These are phyloP conservation scores for Nymphalis polychloros DNA, from an alignment of 2,888 invertebrate genomes.

Conservation along the genomic window DNA sequence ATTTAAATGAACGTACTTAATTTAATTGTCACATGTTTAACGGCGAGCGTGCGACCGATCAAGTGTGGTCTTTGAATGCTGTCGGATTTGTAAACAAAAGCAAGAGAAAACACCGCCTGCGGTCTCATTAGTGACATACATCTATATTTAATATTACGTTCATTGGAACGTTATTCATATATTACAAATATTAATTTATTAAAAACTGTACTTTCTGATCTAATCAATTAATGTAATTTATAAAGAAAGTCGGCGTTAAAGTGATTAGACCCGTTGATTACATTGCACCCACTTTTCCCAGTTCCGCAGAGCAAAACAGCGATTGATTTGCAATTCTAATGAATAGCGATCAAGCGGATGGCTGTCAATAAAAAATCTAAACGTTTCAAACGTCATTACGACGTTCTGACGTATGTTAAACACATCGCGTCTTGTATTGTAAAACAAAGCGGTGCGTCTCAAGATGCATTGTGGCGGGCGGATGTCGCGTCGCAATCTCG, in stretches of 20 bases:
- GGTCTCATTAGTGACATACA: conserved; percentile 47
- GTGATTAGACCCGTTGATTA: conserved; percentile 32
- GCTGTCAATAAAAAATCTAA: conserved; percentile 47
- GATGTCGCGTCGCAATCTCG: conserved; percentile 81
- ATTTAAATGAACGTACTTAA: conserved; percentile 6
- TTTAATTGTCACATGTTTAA: conserved; percentile 40
- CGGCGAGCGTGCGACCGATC: conserved; percentile 45
- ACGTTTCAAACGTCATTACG: conserved; percentile 58
- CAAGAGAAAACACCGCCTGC: conserved; percentile 43
- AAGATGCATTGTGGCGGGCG: conserved; percentile 80
- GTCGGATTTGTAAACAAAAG: conserved; percentile 65
- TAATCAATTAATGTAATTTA: conserved; percentile 15
- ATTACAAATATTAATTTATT: not conserved
- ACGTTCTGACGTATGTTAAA: conserved; percentile 68
- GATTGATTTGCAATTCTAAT: conserved; percentile 40
- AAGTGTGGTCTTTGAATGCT: conserved; percentile 48
- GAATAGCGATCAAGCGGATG: conserved; percentile 35
- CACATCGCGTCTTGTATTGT: conserved; percentile 67
- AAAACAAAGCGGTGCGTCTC: conserved; percentile 54
- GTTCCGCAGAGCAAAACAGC: conserved; percentile 33
- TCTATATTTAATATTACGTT: conserved; percentile 40
- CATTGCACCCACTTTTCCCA: conserved; percentile 35
- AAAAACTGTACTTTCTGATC: not conserved
- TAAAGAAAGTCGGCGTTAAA: conserved; percentile 25
- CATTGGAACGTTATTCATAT: not conserved